A percentile compares a stretch with the other conserved stretches of the same genome.
These are phyloP conservation scores for Protophormia terraenovae DNA, from an alignment of 2,888 invertebrate genomes.

Conservation along the genomic window DNA sequence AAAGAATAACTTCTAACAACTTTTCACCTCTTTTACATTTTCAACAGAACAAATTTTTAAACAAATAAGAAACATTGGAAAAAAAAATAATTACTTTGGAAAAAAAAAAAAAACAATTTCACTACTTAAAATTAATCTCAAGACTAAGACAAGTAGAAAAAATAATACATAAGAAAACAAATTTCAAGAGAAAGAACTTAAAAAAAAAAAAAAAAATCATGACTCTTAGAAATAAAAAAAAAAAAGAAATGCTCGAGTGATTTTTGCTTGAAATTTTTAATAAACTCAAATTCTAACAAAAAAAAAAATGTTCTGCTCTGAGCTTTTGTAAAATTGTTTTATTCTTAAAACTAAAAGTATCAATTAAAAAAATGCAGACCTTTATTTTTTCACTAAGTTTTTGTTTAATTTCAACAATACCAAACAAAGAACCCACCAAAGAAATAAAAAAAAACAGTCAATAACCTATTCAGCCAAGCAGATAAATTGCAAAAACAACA, in stretches of 20 bases:
- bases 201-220: conserved; percentile 21
- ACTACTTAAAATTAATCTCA: conserved; percentile 30
- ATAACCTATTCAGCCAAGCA: conserved; percentile 64
- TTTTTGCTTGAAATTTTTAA: conserved; percentile 44
- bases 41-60: not conserved
- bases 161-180: not conserved
- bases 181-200: conserved; percentile 46
- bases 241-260: conserved; percentile 63
- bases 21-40: conserved; percentile 57
- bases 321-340: not conserved
- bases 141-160: conserved; percentile 5
- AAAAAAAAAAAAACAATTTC: conserved; percentile 44
- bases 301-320: not conserved
- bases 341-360: conserved; percentile 8
- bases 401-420: not conserved
- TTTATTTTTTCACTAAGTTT: conserved; percentile 25
- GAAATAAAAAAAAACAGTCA: conserved; percentile 38
- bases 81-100: conserved; percentile 41
- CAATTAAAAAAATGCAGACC: conserved; percentile 23
- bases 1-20: conserved; percentile 50
- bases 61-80: not conserved
- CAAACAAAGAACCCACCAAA: not conserved
- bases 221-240: conserved; percentile 7
- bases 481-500: conserved; percentile 42
- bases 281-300: conserved; percentile 20